Base-by-base conservation (phyloP, 1,140 invertebrate genomes). In the Sycophaga agraensis region DNA sequence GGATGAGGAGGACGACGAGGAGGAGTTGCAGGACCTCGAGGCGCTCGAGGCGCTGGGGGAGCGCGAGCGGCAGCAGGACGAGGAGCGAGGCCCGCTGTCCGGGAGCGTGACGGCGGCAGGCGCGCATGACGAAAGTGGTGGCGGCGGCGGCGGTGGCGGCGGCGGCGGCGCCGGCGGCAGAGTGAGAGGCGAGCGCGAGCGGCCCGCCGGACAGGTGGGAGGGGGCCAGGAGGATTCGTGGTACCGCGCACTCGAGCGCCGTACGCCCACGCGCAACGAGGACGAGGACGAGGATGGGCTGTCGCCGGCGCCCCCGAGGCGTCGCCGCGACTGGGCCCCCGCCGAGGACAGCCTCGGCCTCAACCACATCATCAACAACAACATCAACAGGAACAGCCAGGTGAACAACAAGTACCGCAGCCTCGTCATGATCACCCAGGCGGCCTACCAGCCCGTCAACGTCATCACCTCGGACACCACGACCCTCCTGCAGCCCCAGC, bases 341-440 rank as follows among this genome's bases (percentile, higher is more conserved):
- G 42, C 54, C 66, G 66, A 70, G 35, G 56, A 48, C 51, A 35
- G 22, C 19, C 24, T 46, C 12, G n/a, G 49, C 1, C n/a, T 54
- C 1, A 26, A n/a, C 7, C 51, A 51, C 28, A 26, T 50, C 64
- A 16, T 45, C 43, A 43, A 24, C 37, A 48, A 51, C 51, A 35
- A 37, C 35, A 21, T 45, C 56, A 16, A 40, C 34, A 17, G 42
- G 5, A 31, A 8, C 26, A 11, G 12, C 9, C 35, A 46, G 34
- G 28, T 34, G 1, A 50, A 59, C 67, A 89, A 89, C 78, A 89
- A 88, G 70, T 92, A 91, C 73, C 90, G 88, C 68, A 92, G 91
- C 82, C 84, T 91, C 82, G 89, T 92, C 76, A 92, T 91, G 90
- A 92, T 93, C 78, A 93, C 88, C 66, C 86, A 90, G 78, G 88